Conservation (phyloP, 2,113 vertebrate genomes). For the Tamias sibiricus region DNA sequence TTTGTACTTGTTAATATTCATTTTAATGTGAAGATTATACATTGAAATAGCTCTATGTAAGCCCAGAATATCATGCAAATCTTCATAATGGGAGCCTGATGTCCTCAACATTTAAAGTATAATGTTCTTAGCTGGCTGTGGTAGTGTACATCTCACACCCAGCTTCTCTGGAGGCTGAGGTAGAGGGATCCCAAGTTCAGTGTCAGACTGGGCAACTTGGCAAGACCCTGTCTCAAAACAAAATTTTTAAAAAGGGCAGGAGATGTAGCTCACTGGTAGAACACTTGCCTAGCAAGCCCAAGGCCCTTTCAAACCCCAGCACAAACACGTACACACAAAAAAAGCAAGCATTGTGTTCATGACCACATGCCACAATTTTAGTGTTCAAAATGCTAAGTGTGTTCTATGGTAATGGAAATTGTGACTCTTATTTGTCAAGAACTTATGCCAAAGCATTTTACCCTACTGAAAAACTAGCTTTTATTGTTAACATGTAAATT, state of each 20-base stretch:
- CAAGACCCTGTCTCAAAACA: not conserved
- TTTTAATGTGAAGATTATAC: conserved; percentile 57
- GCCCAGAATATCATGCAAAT: not conserved
- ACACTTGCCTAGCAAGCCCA: not conserved
- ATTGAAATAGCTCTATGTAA: not conserved
- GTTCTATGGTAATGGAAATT: not conserved
- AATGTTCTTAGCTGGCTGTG: not conserved
- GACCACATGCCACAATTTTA: not conserved
- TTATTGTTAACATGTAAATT: conserved; percentile 1
- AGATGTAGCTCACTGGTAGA: not conserved
- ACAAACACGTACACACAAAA: too few relatives aligned
- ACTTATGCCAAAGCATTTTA: not conserved
- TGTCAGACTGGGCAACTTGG: not conserved
- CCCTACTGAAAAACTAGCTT: not conserved
- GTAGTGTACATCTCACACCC: not conserved
- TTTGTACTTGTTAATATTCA: not conserved
- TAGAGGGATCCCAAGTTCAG: not conserved
- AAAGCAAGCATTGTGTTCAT: not conserved
- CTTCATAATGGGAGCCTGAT: not conserved
- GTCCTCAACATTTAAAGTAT: not conserved
- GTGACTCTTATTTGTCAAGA: not conserved
- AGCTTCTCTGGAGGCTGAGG: not conserved
- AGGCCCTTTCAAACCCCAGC: not conserved
- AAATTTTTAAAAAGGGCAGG: not conserved
- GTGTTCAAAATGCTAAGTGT: not conserved